Conservation (phyloP, 2,113 vertebrate genomes). For the Hemiprocne comata region DNA sequence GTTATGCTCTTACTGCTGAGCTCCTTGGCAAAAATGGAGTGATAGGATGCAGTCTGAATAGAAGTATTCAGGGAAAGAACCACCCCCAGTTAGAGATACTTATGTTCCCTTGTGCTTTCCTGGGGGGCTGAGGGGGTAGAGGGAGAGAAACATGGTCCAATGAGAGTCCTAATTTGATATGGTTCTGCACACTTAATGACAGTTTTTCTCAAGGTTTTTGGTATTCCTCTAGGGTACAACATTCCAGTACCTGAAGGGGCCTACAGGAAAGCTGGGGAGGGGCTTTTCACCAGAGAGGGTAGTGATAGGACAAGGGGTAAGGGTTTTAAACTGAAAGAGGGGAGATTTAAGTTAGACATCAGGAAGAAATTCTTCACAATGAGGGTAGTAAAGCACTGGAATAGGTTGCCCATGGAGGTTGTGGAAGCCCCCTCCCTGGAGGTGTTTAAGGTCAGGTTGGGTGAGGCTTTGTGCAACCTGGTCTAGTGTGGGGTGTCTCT, state of each 20-base stretch:
- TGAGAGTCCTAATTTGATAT: neutral
- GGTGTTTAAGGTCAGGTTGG: too few species aligned
- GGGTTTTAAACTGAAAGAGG: too few species aligned
- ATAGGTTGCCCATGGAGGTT: too few species aligned
- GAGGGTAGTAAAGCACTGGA: too few species aligned
- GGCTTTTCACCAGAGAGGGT: too few species aligned
- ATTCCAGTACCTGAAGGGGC: neutral
- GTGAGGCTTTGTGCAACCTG: too few species aligned
- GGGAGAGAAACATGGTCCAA: neutral
- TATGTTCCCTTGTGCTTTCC: neutral
- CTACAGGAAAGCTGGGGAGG: too few species aligned
- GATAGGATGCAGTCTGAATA: neutral
- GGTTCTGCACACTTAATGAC: neutral
- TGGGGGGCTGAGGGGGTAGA: neutral
- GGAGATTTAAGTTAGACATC: too few species aligned
- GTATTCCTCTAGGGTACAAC: neutral
- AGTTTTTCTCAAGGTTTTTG: neutral
- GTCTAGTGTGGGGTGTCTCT: too few species aligned
- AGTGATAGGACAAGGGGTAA: too few species aligned
- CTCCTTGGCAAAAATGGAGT: neutral
- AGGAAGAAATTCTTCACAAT: too few species aligned
- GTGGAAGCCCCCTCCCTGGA: too few species aligned
- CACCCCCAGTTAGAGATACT: neutral
- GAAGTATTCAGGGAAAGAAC: neutral
- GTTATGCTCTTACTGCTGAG: neutral